Base-by-base conservation (phyloP, 1,140 invertebrate species). In the Brachionus rotundiformis region DNA sequence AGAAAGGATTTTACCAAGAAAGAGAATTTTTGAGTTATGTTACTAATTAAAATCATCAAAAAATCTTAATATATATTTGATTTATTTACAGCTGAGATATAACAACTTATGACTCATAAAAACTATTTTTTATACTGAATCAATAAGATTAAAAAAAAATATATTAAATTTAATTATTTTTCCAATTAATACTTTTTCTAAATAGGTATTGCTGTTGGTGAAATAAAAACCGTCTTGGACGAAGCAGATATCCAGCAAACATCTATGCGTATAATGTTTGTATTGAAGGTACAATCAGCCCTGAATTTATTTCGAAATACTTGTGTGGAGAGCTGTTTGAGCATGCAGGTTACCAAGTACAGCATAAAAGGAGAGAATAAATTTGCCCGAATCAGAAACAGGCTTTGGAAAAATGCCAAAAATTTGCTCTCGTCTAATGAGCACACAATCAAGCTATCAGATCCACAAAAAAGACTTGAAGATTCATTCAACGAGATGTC, bases 381-480 rank as follows among this genome's bases (percentile, higher is more conserved):
- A 33, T 79, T 54, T 33, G n/a, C 59, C 1, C 27, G 47, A 54
- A 39, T 54, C 11, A 63, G 19, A 13, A 54, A 79, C 13, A 6
- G 19, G 16, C 11, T 79, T 11, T 79, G 31, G 31, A 23, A 16
- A 31, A 79, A 79, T 59, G 47, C 59, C 2, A 79, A 79, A 31
- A 79, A 54, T 25, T 54, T 79, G 47, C 47, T 79, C 1, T 59
- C 31, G 23, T 59, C 76, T 8, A 63, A 79, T 29, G 76, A 79
- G 47, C 76, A 54, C 29, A 54, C 47, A 59, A 59, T 79, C 7
- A 79, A 79, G 13, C 31, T 79, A 13, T 79, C 76, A 36, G 76
- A 79, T 63, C 76, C 76, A 11, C 76, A 79, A 16, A 79, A 79
- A 63, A 54, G 76, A 79, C 25, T 79, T 11, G 76, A 79, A 79